A percentile compares a stretch with the other conserved stretches of the same genome.
These are phyloP conservation scores for Cantharis nigra DNA, from an alignment of 2,888 invertebrate genomes.

Conservation along the genomic window DNA sequence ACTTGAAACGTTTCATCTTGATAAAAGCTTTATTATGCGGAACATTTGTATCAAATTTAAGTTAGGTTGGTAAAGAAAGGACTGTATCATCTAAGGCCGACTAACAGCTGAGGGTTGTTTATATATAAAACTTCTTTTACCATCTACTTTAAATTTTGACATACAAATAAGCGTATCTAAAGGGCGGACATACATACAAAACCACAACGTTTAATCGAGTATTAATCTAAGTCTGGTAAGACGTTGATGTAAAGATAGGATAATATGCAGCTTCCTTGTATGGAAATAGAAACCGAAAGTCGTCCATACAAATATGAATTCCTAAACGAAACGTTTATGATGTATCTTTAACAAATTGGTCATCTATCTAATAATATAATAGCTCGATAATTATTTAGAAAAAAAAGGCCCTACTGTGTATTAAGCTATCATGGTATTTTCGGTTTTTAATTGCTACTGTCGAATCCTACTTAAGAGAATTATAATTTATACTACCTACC, in stretches of 20 bases:
- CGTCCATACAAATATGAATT: constrained; percentile 10
- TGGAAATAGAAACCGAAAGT: constrained; percentile 26
- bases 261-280: constrained; percentile 26
- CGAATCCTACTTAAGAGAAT: constrained; percentile 21
- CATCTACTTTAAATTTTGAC: constrained; percentile 26
- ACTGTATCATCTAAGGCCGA: constrained; percentile 14
- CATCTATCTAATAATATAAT: neutral
- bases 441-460: constrained; percentile 26
- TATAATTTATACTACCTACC: constrained; percentile 19
- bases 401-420: constrained; percentile 7
- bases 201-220: constrained; percentile 19
- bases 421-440: constrained; percentile 22
- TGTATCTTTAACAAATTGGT: constrained; percentile 6
- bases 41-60: constrained; percentile 25
- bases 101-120: constrained; percentile 27
- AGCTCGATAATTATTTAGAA: constrained; percentile 19
- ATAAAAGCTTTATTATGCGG: neutral
- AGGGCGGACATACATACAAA: constrained; percentile 18
- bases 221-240: constrained; percentile 27
- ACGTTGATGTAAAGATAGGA: constrained; percentile 27
- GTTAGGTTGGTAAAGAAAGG: constrained; percentile 19
- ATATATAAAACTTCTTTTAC: constrained; percentile 24
- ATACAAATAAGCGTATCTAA: constrained; percentile 20
- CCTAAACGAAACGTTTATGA: neutral
- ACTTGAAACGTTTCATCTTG: neutral